Base-by-base conservation (phyloP, 1,140 invertebrate genomes). In the Anastatus disparis region DNA sequence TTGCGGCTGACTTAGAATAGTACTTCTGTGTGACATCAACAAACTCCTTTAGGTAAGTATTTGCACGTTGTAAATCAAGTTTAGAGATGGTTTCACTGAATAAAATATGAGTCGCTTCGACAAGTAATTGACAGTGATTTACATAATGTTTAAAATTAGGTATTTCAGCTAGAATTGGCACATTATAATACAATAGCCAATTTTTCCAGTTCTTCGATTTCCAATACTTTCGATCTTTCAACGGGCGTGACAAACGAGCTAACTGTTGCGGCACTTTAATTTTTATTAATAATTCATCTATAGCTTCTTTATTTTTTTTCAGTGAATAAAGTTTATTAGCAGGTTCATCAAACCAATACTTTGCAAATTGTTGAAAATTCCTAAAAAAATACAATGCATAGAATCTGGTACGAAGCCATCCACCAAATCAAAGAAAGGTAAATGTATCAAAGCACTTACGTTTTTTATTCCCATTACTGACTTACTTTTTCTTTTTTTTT, bases 401-500 rank as follows among this genome's bases (percentile, higher is more conserved):
- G n/a, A n/a, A n/a, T n/a, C n/a, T n/a, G n/a, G 62, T 2, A 64
- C 62, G 26, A 64, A 64, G 2, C 62, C 62, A 15, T 52, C 35
- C 10, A 64, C n/a, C 15, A 64, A 35, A 27, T 64, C 46, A 20
- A 64, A 64, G 40, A 20, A 38, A n/a, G 40, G 24, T 59, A 59
- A 24, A 38, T 59, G 15, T 15, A 38, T 20, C 40, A 59, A 59
- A 17, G 35, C 12, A 20, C 13, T 17, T 12, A 22, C 17, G 17
- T 10, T 12, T 38, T n/a, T 59, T 20, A 59, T 26, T 22, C 56
- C 56, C 3, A 7, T 10, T 40, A n/a, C n/a, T n/a, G n/a, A n/a
- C n/a, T n/a, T n/a, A n/a, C n/a, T 12, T 17, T 17, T 15, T 9
- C 40, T 59, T 15, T 17, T 22, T 52, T 10, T 3, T 22, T 12